phyloP scores from a whole-genome alignment of 2,113 vertebrate species.

The Ariopsis seemanni region DNA sequence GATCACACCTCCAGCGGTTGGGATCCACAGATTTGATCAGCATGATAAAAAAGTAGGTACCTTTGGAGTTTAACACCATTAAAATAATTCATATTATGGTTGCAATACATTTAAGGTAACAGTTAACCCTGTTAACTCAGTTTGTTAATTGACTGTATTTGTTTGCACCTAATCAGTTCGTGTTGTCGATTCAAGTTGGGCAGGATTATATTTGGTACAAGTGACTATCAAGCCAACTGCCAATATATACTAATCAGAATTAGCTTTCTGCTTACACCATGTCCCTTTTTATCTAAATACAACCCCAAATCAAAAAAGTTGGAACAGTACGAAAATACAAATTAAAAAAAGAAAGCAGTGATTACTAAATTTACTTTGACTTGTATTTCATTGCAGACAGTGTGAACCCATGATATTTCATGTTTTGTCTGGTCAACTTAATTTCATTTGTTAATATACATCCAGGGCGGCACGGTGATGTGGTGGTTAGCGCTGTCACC shows the following conservation, averaged over 20 bases:
- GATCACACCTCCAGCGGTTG: conserved; percentile 85
- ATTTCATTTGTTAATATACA: too few relatives aligned
- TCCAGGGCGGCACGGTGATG: too few relatives aligned
- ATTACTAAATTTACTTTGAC: too few relatives aligned
- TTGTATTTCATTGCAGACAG: too few relatives aligned
- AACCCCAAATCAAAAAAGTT: too few relatives aligned
- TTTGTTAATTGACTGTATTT: background rate
- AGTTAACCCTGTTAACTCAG: too few relatives aligned
- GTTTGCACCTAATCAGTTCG: background rate
- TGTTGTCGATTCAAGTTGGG: background rate
- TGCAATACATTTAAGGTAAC: background rate
- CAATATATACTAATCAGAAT: background rate
- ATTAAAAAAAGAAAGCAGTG: too few relatives aligned
- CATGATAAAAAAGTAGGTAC: conserved; percentile 74
- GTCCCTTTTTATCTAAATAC: background rate
- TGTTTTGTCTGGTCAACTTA: too few relatives aligned
- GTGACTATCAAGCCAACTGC: background rate
- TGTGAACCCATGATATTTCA: too few relatives aligned
- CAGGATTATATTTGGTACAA: background rate
- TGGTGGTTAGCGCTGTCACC: too few relatives aligned
- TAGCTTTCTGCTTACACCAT: too few relatives aligned
- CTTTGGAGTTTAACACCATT: background rate
- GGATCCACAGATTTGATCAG: conserved; percentile 80
- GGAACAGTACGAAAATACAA: too few relatives aligned
- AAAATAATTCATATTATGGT: background rate